Conservation (phyloP, 2,797 vertebrate genomes). For the Rhynchonycteris naso region DNA sequence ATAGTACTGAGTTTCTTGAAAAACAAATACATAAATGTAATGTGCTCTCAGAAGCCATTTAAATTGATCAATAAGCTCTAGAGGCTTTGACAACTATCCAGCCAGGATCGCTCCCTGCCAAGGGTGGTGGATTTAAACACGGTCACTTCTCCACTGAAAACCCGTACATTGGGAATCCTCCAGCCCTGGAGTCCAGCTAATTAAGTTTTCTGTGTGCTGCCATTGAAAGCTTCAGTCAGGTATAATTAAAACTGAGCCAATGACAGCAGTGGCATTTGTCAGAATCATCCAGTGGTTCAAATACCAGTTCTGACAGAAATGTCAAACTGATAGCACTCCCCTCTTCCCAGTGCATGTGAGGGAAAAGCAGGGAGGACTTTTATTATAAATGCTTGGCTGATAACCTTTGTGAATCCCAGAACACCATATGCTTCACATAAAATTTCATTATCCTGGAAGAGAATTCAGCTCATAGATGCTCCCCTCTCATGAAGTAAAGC, state of each 20-base stretch:
- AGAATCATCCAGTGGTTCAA: slow-evolving; percentile 94
- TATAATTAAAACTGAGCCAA: slow-evolving; percentile 95
- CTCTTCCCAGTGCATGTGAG: slow-evolving; percentile 80
- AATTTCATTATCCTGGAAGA: slow-evolving; percentile 86
- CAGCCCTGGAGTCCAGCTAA: slow-evolving; percentile 87
- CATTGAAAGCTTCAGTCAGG: slow-evolving; percentile 90
- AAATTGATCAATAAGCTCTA: slow-evolving; percentile 29
- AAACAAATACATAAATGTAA: slow-evolving; percentile 33
- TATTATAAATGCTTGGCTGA: slow-evolving; percentile 90
- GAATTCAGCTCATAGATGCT: slow-evolving; percentile 34
- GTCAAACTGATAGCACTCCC: slow-evolving; percentile 94
- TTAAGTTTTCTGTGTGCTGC: slow-evolving; percentile 91
- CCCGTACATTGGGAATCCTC: slow-evolving; percentile 80
- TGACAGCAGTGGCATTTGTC: slow-evolving; percentile 98
- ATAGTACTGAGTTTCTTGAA: not conserved
- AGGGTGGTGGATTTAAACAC: slow-evolving; percentile 46
- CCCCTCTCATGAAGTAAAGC: not conserved
- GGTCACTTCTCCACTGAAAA: slow-evolving; percentile 44
- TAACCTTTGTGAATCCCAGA: slow-evolving; percentile 95
- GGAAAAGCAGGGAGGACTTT: slow-evolving; percentile 81
- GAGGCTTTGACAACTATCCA: not conserved
- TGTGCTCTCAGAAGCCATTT: slow-evolving; percentile 34
- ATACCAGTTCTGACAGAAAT: slow-evolving; percentile 98
- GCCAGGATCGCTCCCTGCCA: not conserved
- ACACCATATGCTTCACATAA: slow-evolving; percentile 85